Base-by-base conservation (phyloP, 2,113 vertebrate species). In the Rhinichthys klamathensis region DNA sequence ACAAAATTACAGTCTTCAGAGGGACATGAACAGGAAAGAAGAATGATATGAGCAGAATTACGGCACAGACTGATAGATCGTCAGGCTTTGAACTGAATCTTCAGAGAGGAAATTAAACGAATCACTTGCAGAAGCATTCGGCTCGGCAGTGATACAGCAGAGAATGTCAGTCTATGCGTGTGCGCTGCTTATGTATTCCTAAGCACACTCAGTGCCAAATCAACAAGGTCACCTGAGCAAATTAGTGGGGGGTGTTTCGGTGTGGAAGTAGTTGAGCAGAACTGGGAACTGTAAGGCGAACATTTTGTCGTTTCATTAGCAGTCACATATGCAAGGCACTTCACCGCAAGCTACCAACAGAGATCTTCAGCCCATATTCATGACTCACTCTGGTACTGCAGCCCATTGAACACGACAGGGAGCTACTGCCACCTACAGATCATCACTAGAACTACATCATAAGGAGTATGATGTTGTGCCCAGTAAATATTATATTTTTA, bases 261-360 rank as follows among this genome's bases (percentile, higher is more conserved):
- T 32, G 25, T n/a, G 38, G 80, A 69, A 25, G 46, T 54, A 49
- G 80, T 18, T 0, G 25, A 82, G 80, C 25, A 69, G 21, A 82
- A 56, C 9, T 49, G 67, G 49, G 65, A 82, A 23, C 46, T 18
- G 18, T 67, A 30, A 81, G 77, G 25, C 38, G 49, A 69, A 83
- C 23, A 72, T 83, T 73, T 82, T 67, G 80, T 65, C 7, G 32
- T 32, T 81, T 87, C 85, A 88, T 87, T 82, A 90, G 84, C 73
- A 85, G 76, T 84, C 85, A 83, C 86, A 90, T 83, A 80, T 88
- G 82, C 85, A 88, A 70, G 84, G 82, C 72, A 61, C 65, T 73
- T 72, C 35, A 63, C 49, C 51, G 44, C 86, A 76, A 46, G 80
- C 85, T 87, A 85, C 84, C 83, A 85, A 74, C 35, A 84, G 82